Base-by-base conservation (phyloP, 2,113 vertebrate genomes). In the Lophochroa leadbeateri region DNA sequence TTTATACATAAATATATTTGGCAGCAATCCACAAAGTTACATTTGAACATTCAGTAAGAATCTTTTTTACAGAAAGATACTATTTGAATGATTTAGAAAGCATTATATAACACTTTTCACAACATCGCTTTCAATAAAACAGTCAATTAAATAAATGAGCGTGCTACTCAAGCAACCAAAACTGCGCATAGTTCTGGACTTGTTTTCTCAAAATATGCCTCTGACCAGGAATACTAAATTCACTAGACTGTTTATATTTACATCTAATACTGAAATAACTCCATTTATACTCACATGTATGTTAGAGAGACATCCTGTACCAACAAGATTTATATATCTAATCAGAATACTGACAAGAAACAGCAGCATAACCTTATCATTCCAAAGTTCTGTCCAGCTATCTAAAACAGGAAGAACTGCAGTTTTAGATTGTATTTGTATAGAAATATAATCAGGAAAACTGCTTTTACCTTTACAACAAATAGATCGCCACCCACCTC, bases 301-400 rank as follows among this genome's bases (percentile, higher is more conserved):
- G 4, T 39, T 64, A 60, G 20, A 41, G 20, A 55, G 0, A 58
- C 7, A 29, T 37, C 67, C 2, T n/a, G 25, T 35, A 85, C 29
- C 31, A 82, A 39, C 2, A 8, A 81, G 17, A 33, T 15, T 11
- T 24, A 18, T 18, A 14, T 12, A 49, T 4, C 12, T 35, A 35
- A 35, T 35, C 57, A 35, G 7, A 11, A 61, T 8, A 47, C 14
- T 24, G 46, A 53, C 13, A 52, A 72, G 78, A 72, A 88, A 35
- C 9, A 60, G 14, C 13, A 64, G 9, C 0, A 6, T 9, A 75
- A 24, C 3, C 3, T 7, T 27, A 31, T 6, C 0, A 31, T 82
- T 69, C 17, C 44, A 69, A 65, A 80, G 13, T 29, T 69, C 70
- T 50, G 28, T 24, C 13, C 31, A 79, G 25, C 24, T 64, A 21